These are phyloP conservation scores for Myocastor coypus DNA, from an alignment of 2,113 vertebrate species.

Conservation along the genomic window DNA sequence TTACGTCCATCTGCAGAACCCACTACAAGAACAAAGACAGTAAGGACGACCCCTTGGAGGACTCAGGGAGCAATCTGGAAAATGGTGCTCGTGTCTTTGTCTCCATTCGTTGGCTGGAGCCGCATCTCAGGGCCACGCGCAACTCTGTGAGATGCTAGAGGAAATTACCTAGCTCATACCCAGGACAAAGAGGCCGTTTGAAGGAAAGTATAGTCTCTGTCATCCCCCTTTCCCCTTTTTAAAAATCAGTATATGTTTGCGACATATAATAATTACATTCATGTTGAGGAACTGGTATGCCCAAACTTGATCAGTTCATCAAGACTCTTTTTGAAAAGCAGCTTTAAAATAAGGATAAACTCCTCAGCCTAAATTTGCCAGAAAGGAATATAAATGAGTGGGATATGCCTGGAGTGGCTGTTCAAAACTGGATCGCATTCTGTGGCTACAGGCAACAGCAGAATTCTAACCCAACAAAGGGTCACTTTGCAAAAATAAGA, in stretches of 20 bases:
- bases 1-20: neutral
- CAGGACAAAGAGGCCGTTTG: constrained; percentile 1
- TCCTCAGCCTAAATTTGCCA: constrained; percentile 38
- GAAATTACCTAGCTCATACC: neutral
- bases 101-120: neutral
- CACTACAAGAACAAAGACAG: neutral
- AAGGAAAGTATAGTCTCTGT: neutral
- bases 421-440: neutral
- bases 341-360: constrained; percentile 52
- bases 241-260: neutral
- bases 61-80: neutral
- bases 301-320: neutral
- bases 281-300: neutral
- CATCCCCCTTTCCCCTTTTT: neutral
- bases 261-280: neutral
- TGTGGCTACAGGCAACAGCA: neutral
- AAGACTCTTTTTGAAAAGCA: constrained; percentile 37
- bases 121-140: neutral
- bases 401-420: neutral
- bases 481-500: neutral
- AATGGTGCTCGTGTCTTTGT: neutral
- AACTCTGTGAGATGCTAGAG: neutral
- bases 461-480: neutral
- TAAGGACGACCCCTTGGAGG: neutral
- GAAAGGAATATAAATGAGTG: neutral